Evolutionary conservation across 2,888 invertebrate species (phyloP).

Genomic region (Stegophylla sp.): DNA sequence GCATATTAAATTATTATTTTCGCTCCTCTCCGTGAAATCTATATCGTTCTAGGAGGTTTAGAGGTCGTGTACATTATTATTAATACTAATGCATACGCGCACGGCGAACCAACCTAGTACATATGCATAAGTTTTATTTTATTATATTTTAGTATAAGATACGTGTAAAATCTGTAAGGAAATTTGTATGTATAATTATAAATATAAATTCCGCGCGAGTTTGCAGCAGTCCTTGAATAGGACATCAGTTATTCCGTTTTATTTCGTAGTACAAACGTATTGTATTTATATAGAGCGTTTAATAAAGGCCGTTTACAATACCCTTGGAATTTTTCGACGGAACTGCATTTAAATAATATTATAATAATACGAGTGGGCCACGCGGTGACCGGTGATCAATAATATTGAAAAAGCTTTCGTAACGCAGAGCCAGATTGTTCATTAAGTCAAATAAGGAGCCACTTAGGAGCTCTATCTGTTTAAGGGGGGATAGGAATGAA

Average conservation of each 20-base stretch:
- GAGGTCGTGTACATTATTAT: background rate
- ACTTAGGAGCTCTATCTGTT: too few relatives aligned
- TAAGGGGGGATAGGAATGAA: too few relatives aligned
- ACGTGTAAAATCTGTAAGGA: background rate
- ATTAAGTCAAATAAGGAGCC: too few relatives aligned
- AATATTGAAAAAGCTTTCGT: constrained; percentile 3
- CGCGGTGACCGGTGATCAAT: constrained; percentile 3
- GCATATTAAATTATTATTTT: background rate
- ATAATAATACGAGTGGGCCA: background rate
- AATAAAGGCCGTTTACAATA: background rate
- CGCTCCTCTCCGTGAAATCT: background rate
- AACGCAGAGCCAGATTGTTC: too few relatives aligned
- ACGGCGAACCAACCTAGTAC: background rate
- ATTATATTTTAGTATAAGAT: background rate
- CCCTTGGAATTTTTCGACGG: constrained; percentile 29
- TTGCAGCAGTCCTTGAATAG: background rate
- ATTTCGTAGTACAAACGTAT: background rate
- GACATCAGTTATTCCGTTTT: background rate
- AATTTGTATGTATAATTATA: too few relatives aligned
- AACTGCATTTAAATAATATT: background rate
- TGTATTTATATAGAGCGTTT: background rate
- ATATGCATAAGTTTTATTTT: background rate
- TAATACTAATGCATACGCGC: too few relatives aligned
- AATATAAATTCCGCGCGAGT: background rate
- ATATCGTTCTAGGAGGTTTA: background rate